Evolutionary conservation across 2,888 invertebrate species (phyloP).

Genomic region (Platerodrilus igneus): DNA sequence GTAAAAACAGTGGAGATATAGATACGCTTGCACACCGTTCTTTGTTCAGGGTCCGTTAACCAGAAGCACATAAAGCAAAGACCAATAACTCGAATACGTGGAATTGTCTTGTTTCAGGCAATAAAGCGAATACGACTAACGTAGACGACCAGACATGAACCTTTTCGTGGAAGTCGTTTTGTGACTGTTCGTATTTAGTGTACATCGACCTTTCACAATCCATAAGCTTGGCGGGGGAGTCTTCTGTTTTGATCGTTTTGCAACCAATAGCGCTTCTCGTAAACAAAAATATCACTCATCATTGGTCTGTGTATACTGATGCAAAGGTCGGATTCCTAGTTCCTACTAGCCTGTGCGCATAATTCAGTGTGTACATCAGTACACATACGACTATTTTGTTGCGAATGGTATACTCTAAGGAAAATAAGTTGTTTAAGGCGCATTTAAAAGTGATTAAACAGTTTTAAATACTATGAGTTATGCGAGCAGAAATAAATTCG

Average conservation of each 20-base stretch:
- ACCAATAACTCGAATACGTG: too few relatives aligned
- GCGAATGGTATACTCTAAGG: conserved; percentile 15
- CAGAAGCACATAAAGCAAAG: too few relatives aligned
- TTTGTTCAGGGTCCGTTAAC: too few relatives aligned
- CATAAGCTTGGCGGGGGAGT: conserved; percentile 35
- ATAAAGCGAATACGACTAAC: too few relatives aligned
- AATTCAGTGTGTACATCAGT: conserved; percentile 25
- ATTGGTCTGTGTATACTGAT: too few relatives aligned
- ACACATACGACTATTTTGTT: too few relatives aligned
- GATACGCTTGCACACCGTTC: too few relatives aligned
- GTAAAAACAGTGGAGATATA: too few relatives aligned
- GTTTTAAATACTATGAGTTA: conserved; percentile 55
- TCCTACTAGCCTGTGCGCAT: conserved; percentile 26
- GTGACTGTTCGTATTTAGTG: conserved; percentile 27
- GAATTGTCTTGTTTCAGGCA: too few relatives aligned
- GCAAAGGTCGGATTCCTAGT: too few relatives aligned
- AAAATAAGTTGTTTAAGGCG: conserved; percentile 20
- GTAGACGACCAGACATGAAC: conserved; percentile 27
- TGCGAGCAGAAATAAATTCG: conserved; percentile 62
- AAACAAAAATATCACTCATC: too few relatives aligned
- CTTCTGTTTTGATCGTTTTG: conserved; percentile 40
- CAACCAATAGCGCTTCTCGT: conserved; percentile 36
- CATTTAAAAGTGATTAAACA: conserved; percentile 29
- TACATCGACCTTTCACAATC: conserved; percentile 38
- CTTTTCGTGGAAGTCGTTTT: conserved; percentile 26